Evolutionary conservation across 2,113 vertebrate genomes (phyloP).

Genomic region (Vimba vimba): DNA sequence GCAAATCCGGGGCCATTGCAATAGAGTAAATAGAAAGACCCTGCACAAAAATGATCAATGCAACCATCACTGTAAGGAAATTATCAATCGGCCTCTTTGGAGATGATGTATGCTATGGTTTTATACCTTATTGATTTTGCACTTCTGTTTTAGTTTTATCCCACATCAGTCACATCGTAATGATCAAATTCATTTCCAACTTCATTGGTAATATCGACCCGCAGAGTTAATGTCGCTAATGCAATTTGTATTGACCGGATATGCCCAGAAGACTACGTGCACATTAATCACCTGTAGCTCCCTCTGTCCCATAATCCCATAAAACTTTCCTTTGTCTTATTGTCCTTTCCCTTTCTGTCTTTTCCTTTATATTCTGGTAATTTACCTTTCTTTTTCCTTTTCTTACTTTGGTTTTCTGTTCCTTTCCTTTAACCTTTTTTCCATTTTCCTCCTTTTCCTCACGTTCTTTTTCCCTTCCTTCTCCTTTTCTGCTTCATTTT

Average conservation of each 20-base stretch:
- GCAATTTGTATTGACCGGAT: slow-evolving; percentile 41
- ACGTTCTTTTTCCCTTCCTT: neutral
- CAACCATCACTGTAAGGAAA: neutral
- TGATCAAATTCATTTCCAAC: neutral
- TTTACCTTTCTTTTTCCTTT: neutral
- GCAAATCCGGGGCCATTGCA: neutral
- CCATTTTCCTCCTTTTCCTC: neutral
- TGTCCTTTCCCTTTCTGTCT: neutral
- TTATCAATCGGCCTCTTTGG: neutral
- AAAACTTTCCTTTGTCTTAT: slow-evolving; percentile 41
- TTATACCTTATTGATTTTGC: neutral
- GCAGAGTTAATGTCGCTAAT: slow-evolving; percentile 53
- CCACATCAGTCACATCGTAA: slow-evolving; percentile 10
- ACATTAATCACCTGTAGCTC: slow-evolving; percentile 53
- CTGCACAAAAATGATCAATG: neutral
- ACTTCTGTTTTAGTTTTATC: slow-evolving; percentile 12
- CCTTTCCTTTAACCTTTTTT: neutral
- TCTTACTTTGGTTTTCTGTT: neutral
- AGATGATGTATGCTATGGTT: slow-evolving; percentile 16
- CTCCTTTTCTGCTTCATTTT: too few species aligned
- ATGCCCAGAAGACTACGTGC: slow-evolving; percentile 21
- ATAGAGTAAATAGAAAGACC: neutral
- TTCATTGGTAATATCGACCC: slow-evolving; percentile 37
- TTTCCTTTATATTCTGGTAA: neutral
- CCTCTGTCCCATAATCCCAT: slow-evolving; percentile 34